A percentile compares a stretch with the other conserved stretches of the same genome.
Conservation (phyloP, 1,140 invertebrate genomes). For the Contarinia nasturtii region DNA sequence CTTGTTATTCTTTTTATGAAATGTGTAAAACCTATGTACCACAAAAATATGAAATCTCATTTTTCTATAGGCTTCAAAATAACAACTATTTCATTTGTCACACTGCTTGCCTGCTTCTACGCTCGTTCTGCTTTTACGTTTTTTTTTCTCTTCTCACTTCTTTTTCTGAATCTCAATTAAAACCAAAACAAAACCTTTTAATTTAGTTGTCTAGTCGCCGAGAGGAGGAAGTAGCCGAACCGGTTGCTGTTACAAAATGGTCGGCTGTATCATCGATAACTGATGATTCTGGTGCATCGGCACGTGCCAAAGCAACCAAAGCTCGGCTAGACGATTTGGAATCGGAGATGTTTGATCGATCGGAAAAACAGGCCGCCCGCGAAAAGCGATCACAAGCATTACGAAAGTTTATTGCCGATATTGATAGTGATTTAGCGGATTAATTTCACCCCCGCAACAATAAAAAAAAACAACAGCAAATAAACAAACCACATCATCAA, state of each 20-base stretch:
- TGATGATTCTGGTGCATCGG: background rate
- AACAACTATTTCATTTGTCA: too few species aligned
- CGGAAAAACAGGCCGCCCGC: conserved; percentile 4
- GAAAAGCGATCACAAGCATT: conserved; percentile 6
- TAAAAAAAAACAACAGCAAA: too few species aligned
- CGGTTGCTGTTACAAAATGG: background rate
- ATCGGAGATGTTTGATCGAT: conserved; percentile 5
- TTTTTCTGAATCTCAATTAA: background rate
- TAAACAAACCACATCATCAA: too few species aligned
- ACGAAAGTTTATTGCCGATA: conserved; percentile 6
- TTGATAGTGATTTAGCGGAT: conserved; percentile 26
- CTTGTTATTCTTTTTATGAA: too few species aligned
- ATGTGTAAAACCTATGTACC: too few species aligned
- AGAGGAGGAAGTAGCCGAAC: background rate
- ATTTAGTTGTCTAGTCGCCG: too few species aligned
- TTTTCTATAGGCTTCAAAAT: too few species aligned
- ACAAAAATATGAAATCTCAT: too few species aligned
- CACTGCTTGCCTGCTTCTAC: too few species aligned
- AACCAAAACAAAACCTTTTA: background rate
- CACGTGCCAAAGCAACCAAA: conserved; percentile 5
- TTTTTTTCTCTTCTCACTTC: too few species aligned
- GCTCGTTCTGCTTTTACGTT: too few species aligned
- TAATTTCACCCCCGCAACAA: too few species aligned
- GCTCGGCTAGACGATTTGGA: conserved; percentile 7
- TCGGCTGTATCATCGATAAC: background rate